A percentile compares a stretch with the other conserved stretches of the same genome.
Evolutionary conservation across 2,888 invertebrate species (phyloP).

Genomic region (Thymelicus sylvestris): DNA sequence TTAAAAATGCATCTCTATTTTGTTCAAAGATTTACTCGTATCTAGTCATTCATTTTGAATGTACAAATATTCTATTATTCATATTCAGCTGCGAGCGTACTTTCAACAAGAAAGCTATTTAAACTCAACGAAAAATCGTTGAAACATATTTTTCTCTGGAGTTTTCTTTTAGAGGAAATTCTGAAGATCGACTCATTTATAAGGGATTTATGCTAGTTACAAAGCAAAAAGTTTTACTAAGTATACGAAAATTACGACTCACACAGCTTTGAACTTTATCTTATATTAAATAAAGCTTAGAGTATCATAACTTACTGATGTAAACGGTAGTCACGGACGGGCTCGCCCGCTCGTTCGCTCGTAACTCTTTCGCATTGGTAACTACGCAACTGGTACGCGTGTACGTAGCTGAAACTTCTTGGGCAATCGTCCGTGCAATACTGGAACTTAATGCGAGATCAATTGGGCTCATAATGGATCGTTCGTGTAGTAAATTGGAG

Average conservation of each 20-base stretch:
- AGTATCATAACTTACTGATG: constrained; percentile 26
- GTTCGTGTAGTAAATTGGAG: background rate
- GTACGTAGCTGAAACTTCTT: constrained; percentile 7
- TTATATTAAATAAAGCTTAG: constrained; percentile 31
- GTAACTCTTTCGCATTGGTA: constrained; percentile 31
- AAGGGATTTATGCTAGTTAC: constrained; percentile 31
- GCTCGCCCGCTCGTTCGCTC: constrained; percentile 1
- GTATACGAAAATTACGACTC: constrained; percentile 17
- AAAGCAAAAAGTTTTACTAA: constrained; percentile 21
- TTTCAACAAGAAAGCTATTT: constrained; percentile 19
- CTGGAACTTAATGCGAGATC: constrained; percentile 19
- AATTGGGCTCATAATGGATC: constrained; percentile 9
- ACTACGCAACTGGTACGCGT: constrained; percentile 19
- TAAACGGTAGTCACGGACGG: constrained; percentile 27
- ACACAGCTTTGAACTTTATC: constrained; percentile 26
- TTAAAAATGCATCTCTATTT: background rate
- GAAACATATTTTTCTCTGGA: constrained; percentile 24
- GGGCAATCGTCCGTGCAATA: constrained; percentile 1
- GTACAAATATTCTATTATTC: constrained; percentile 16
- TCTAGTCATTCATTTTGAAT: constrained; percentile 1
- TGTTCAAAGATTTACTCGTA: background rate
- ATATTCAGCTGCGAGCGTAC: constrained; percentile 18
- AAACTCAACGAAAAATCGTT: constrained; percentile 12
- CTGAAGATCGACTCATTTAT: constrained; percentile 33
- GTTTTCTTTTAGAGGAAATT: constrained; percentile 22